A percentile compares a stretch with the other conserved stretches of the same genome.
phyloP scores from a whole-genome alignment of 2,797 vertebrate species.

The Muscicapa comitata region DNA sequence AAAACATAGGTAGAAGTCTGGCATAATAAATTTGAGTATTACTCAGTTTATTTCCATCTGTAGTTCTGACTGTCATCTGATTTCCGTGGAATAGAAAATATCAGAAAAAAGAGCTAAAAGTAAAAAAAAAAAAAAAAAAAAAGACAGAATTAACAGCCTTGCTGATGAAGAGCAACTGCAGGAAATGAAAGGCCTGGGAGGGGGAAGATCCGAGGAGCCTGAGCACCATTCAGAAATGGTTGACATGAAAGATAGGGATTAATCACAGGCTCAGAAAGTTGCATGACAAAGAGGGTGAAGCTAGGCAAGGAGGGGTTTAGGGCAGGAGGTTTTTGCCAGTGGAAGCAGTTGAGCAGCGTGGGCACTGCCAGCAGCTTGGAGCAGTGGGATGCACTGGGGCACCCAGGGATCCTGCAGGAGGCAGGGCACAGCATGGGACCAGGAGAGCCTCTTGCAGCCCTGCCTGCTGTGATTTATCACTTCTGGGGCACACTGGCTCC shows the following conservation, averaged over 20 bases:
- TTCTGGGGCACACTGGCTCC: neutral
- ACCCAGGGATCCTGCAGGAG: neutral
- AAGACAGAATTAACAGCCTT: neutral
- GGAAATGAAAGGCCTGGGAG: accelerated
- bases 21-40: conserved; percentile 13
- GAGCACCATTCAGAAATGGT: neutral
- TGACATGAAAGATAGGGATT: neutral
- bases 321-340: neutral
- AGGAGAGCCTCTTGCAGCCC: neutral
- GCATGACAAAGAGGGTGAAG: neutral
- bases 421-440: too few species aligned
- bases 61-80: neutral
- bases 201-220: neutral
- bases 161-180: neutral
- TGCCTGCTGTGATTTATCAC: neutral
- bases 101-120: neutral
- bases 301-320: neutral
- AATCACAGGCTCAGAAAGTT: neutral
- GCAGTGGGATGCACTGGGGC: accelerated
- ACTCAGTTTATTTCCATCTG: conserved; percentile 24
- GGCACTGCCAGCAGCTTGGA: neutral
- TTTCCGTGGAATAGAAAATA: neutral
- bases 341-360: accelerated
- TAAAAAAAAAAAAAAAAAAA: neutral
- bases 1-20: conserved; percentile 1